Evolutionary conservation across 1,140 invertebrate genomes (phyloP).

Genomic region (Drosophila nebulosa): DNA sequence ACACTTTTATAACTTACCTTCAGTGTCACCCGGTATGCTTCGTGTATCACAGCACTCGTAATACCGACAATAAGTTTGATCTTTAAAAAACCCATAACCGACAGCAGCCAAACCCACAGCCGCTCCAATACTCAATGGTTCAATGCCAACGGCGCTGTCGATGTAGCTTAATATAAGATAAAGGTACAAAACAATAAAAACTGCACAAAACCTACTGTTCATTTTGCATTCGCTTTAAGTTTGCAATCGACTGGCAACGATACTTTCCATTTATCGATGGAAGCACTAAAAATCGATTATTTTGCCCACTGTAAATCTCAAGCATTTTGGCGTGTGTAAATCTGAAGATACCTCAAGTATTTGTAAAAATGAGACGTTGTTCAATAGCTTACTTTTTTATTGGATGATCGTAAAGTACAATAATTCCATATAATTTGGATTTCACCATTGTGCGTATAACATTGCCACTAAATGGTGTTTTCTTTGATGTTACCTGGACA

Average conservation of each 20-base stretch:
- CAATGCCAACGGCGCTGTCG: constrained; percentile 4
- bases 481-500: constrained; percentile 34
- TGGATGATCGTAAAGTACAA: constrained; percentile 38
- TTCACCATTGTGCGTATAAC: constrained; percentile 23
- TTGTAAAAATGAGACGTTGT: no score
- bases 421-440: constrained; percentile 24
- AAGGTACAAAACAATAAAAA: no score
- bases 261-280: no score
- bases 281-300: no score
- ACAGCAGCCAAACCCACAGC: constrained; percentile 3
- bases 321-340: no score
- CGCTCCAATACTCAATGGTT: constrained; percentile 37
- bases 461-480: constrained; percentile 8
- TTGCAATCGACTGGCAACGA: no score
- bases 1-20: constrained; percentile 2
- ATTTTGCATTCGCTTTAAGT: no score
- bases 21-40: constrained; percentile 76
- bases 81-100: constrained; percentile 29
- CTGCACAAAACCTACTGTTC: no score
- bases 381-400: constrained; percentile 15
- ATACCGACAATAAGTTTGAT: constrained; percentile 62
- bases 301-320: no score
- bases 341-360: no score
- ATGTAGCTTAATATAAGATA: no score
- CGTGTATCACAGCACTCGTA: constrained; percentile 82